Base-by-base conservation (phyloP, 2,888 invertebrate genomes). In the Agrochola litura region DNA sequence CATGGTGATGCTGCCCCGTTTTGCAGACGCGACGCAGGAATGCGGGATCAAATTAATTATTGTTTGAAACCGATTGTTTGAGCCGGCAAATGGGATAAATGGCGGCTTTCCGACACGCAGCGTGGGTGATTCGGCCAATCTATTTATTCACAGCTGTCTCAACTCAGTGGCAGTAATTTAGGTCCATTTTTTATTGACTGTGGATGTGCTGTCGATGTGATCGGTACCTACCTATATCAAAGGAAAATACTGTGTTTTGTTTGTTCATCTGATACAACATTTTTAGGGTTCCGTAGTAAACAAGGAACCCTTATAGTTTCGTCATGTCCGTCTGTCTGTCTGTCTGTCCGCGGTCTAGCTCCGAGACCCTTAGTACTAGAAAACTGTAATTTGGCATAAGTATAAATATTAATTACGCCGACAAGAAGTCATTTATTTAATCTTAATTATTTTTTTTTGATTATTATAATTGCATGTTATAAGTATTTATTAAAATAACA, bases 1-100 rank as follows among this genome's bases (percentile, higher is more conserved):
- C 86, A 83, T 83, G 78, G 77, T 73, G 84, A 89, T 82, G 73
- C 82, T 80, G 82, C 77, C 75, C 86, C 85, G 82, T 83, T 87
- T 87, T 74, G 68, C 67, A 80, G 73, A 81, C 30, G 80, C 77
- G 46, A 75, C 78, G 63, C 79, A 84, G 82, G 83, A 86, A 86
- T 82, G 79, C 86, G 82, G 88, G 91, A 91, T 90, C 90, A 90
- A 91, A 93, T 92, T 92, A 92, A 93, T 93, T 93, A 93, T 93
- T 92, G 90, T 92, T 89, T 89, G 90, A 89, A 88, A 84, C 84
- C 73, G 83, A 82, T 81, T 82, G 79, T 76, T n/a, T n/a, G n/a
- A n/a, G 79, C 83, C 83, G 66, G 83, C 85, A 86, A 89, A 89
- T 87, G 82, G 89, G 87, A 86, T 90, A 89, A 89, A 89, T 87